These are phyloP conservation scores for Cataglyphis cursor DNA, from an alignment of 2,888 invertebrate genomes.

Conservation along the genomic window DNA sequence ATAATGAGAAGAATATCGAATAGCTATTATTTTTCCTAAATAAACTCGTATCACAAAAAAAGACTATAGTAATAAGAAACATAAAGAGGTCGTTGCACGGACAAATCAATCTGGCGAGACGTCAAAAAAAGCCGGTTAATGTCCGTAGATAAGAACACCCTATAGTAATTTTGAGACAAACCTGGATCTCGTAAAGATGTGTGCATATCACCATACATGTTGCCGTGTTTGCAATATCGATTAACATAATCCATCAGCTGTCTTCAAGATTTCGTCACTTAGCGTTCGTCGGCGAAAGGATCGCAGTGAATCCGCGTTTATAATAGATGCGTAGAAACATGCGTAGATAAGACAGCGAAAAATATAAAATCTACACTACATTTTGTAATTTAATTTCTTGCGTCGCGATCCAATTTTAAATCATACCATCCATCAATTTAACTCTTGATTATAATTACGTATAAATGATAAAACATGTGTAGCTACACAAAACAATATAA, in stretches of 20 bases:
- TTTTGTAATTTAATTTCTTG: background rate
- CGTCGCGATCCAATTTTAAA: background rate
- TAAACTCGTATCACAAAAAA: background rate
- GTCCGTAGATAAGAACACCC: background rate
- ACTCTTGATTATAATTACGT: background rate
- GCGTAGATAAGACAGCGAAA: background rate
- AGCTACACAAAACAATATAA: background rate
- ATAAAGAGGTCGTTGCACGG: conserved; percentile 14
- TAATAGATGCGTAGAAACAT: background rate
- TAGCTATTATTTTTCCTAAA: background rate
- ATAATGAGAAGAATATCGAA: background rate
- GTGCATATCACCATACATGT: background rate
- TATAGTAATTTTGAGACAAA: conserved; percentile 19
- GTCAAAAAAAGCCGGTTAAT: conserved; percentile 20
- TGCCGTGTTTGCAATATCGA: conserved; percentile 1
- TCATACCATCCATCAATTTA: conserved; percentile 3
- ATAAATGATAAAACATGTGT: background rate
- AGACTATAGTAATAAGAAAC: background rate
- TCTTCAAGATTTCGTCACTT: conserved; percentile 16
- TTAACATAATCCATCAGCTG: conserved; percentile 16
- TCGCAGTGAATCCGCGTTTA: background rate
- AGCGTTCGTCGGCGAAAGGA: conserved; percentile 16
- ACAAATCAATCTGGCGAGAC: conserved; percentile 33
- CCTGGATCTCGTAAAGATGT: conserved; percentile 13
- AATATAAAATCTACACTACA: background rate